Base-by-base conservation (phyloP, 2,113 vertebrate species). In the Hemichromis elongatus region DNA sequence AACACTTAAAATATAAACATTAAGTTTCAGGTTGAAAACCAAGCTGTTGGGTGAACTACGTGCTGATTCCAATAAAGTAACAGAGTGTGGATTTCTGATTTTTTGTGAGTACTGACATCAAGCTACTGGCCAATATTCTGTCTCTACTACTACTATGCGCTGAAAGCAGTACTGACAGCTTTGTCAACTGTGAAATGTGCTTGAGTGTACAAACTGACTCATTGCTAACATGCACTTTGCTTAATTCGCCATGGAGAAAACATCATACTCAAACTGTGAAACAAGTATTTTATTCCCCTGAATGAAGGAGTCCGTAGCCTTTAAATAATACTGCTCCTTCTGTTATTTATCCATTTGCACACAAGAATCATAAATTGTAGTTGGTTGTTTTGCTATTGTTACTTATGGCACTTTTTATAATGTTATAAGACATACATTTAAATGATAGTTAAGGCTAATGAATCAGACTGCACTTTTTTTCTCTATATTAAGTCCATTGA, bases 71-170 rank as follows among this genome's bases (percentile, higher is more conserved):
- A 11, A 0, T 75, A 30, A 52, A 75, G 24, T 26, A 75, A 52
- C 9, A 75, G 26, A 33, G 45, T 75, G 42, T 33, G 26, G 26
- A 75, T 52, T 75, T 75, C 10, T 30, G 10, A 75, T 52, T 75
- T 33, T 33, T 75, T 1, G 0, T 0, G 26, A 0, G 18, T n/a
- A 33, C 70, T 75, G 26, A 75, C 12, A 33, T 75, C 45, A 75
- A 50, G 6, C 9, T n/a, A 30, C 12, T 9, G 18, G 18, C 42
- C 5, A 30, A n/a, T 3, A 75, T 33, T 33, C 70, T 33, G 26
- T 13, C 45, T 52, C 26, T 5, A 0, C 18, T 52, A 50, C 28
- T 21, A 66, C 33, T 37, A 52, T 30, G 26, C 33, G 45, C 45
- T 52, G 16, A 16, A 75, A 12, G 28, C 45, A 13, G 70, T 52